phyloP scores from a whole-genome alignment of 2,888 invertebrate species.

The Lacanobia wlatinum region DNA sequence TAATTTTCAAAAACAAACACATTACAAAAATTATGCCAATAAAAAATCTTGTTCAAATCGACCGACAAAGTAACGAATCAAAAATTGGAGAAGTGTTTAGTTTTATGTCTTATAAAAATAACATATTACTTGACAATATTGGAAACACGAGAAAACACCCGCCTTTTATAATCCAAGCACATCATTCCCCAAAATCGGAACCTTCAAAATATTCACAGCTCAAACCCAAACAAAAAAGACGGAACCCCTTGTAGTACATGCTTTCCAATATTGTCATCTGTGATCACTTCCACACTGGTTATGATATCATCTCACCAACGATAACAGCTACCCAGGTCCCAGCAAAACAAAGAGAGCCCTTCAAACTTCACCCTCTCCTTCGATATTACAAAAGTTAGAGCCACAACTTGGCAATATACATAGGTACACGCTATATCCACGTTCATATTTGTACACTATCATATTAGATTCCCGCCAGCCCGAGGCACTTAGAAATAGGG shows the following conservation, averaged over 20 bases:
- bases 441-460: constrained; percentile 67
- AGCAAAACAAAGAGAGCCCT: constrained; percentile 68
- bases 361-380: constrained; percentile 80
- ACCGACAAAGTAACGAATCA: constrained; percentile 17
- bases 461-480: constrained; percentile 57
- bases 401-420: constrained; percentile 75
- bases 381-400: constrained; percentile 87
- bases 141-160: constrained; percentile 6
- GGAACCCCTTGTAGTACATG: constrained; percentile 22
- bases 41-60: constrained; percentile 38
- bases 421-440: constrained; percentile 64
- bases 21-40: constrained; percentile 3
- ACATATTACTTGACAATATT: constrained; percentile 26
- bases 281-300: constrained; percentile 55
- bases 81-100: constrained; percentile 7
- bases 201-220: constrained; percentile 4
- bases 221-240: constrained; percentile 33
- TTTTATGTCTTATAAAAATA: constrained; percentile 2
- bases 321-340: constrained; percentile 63
- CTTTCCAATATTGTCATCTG: constrained; percentile 60
- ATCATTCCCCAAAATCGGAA: constrained; percentile 28
- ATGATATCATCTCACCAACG: constrained; percentile 61
- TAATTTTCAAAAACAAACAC: background rate
- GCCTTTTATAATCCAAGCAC: background rate
- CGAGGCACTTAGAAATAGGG: constrained; percentile 45